Evolutionary conservation across 2,113 vertebrate genomes (phyloP), one percentile per base, ranked within the genome.

Genomic region (Carollia perspicillata): DNA sequence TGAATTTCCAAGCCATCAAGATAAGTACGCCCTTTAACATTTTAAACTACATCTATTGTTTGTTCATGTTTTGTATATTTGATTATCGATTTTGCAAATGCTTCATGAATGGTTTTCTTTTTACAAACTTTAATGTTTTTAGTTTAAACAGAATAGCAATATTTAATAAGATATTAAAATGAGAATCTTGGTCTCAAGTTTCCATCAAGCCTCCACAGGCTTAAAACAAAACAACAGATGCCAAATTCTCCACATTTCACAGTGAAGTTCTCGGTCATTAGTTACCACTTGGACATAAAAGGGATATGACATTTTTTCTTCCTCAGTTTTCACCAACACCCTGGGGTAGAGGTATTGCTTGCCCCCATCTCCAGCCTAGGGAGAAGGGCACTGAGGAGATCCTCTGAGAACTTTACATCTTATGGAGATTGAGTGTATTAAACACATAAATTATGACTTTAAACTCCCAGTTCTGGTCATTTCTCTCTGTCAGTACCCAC

Each of bases 61-160:
- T 79, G 13, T 86, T 95, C 85, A 78, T 44, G 63, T 80, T 90
- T 85, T 30, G 55, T 53, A 3, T 80, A 65, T 81, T 40, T 42
- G 26, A 47, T 78, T 68, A 77, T 47, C 83, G 40, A 86, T 92
- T 96, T 95, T 94, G n/a, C 49, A 90, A 78, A 83, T 90, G 49
- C 40, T 69, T 63, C 40, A 35, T 33, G 18, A 81, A 40, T 94
- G 68, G 7, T 91, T 89, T 28, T 33, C 44, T 88, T 75, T 77
- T 40, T 37, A n/a, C 9, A 84, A 75, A 77, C 4, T 40, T 74
- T 40, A 89, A 44, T 90, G 23, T 79, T 91, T 95, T 26, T 80
- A 44, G 77, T 68, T 94, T 86, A 90, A 93, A 35, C 5, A 63
- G n/a, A 81, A 93, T 12, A 83, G 58, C 47, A 85, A 63, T 75